A percentile compares a stretch with the other conserved stretches of the same genome.
phyloP scores from a whole-genome alignment of 2,888 invertebrate species.

The Entomobrya proxima region DNA sequence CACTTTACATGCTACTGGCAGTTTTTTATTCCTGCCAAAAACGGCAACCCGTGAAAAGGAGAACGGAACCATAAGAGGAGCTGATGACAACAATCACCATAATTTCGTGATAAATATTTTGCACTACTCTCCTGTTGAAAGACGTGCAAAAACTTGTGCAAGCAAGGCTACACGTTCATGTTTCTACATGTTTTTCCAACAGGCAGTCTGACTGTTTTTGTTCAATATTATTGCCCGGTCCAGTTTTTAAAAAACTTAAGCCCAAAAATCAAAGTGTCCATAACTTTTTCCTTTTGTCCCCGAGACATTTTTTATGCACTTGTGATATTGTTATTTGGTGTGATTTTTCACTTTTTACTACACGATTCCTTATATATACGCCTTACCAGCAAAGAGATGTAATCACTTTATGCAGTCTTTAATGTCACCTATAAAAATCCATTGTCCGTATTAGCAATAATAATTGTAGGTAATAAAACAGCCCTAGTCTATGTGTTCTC shows the following conservation, averaged over 20 bases:
- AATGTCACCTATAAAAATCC: too few relatives aligned
- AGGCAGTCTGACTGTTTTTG: too few relatives aligned
- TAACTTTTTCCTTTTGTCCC: neutral
- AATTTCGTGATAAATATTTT: slow-evolving; percentile 20
- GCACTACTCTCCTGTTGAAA: neutral
- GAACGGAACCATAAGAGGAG: neutral
- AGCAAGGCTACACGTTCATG: too few relatives aligned
- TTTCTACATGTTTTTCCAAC: too few relatives aligned
- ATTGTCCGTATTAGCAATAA: too few relatives aligned
- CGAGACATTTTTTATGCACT: neutral
- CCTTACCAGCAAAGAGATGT: neutral
- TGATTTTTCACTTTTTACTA: neutral
- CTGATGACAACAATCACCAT: neutral
- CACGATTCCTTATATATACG: neutral
- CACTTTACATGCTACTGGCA: too few relatives aligned
- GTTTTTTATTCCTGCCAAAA: too few relatives aligned
- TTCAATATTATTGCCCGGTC: slow-evolving; percentile 7
- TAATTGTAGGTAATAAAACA: neutral
- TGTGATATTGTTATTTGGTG: neutral
- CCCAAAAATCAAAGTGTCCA: neutral
- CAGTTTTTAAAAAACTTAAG: neutral
- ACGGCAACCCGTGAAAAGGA: neutral
- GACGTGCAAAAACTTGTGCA: neutral
- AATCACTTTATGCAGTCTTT: neutral
- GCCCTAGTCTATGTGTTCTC: neutral